Base-by-base conservation (phyloP, 2,888 invertebrate genomes). In the Acleris emargana region DNA sequence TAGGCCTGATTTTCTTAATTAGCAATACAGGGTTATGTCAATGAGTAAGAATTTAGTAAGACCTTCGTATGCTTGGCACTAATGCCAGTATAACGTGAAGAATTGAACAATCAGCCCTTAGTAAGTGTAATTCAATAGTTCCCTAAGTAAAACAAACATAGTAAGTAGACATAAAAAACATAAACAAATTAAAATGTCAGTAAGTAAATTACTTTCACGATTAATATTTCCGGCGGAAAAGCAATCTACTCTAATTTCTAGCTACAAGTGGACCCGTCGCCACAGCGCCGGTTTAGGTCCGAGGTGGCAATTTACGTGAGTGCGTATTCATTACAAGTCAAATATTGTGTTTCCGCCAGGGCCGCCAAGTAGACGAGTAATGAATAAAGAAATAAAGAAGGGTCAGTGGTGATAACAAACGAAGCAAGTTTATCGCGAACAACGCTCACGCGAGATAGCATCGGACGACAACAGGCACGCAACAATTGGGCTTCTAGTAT, bases 391-490 rank as follows among this genome's bases (percentile, higher is more conserved):
- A 54, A 32, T 50, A 20, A 67, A 67, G 67, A 67, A 63, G 51
- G 64, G 60, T 45, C 47, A 43, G 59, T 62, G 54, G 53, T 67
- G 58, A 28, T 64, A 64, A 25, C 9, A 52, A 32, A 73, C 80
- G 80, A 79, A 80, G 79, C 76, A 72, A 73, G 76, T 77, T 80
- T 80, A 84, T 84, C 82, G 83, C 83, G 82, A 66, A 82, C 83
- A 78, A 81, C 84, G 82, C 88, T 87, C 80, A 86, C 85, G 77
- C 76, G 74, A 75, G 86, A 89, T 89, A 85, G 70, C 79, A 87
- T 87, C 87, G 76, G 76, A 73, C 68, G 64, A 77, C 78, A 83
- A 84, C 82, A 79, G 77, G 75, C 77, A 76, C 74, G 74, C 80
- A 78, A 78, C 60, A 86, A 85, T 86, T 82, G 78, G 80, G 79